A percentile compares a stretch with the other conserved stretches of the same genome.
These are phyloP conservation scores for Rhinichthys klamathensis DNA, from an alignment of 2,113 vertebrate genomes.

Conservation along the genomic window DNA sequence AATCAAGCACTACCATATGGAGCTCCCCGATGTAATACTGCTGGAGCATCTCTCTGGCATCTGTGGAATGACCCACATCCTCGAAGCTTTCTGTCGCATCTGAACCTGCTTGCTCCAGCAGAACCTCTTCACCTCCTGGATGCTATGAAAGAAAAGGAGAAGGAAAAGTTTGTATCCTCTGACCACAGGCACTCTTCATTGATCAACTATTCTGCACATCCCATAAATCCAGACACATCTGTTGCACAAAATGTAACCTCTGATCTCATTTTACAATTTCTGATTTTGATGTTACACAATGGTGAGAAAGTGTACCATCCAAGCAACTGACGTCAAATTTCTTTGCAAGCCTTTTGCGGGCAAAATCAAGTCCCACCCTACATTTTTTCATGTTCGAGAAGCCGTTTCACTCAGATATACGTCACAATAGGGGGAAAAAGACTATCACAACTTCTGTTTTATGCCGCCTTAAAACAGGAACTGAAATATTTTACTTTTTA, in stretches of 20 bases:
- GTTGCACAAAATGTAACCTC: neutral
- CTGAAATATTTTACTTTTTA: too few relatives aligned
- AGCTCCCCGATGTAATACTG: conserved; percentile 90
- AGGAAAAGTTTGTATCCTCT: neutral
- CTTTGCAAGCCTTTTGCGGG: too few relatives aligned
- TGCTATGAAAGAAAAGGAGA: conserved; percentile 83
- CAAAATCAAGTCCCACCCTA: too few relatives aligned
- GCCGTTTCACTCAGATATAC: too few relatives aligned
- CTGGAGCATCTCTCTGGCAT: conserved; percentile 92
- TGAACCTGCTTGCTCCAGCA: conserved; percentile 88
- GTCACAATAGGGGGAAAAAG: too few relatives aligned
- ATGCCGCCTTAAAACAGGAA: too few relatives aligned
- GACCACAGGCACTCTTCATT: neutral
- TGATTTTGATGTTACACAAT: neutral
- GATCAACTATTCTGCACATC: neutral
- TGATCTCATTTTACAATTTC: neutral
- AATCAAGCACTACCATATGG: conserved; percentile 80
- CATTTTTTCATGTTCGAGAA: too few relatives aligned
- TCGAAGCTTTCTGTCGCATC: conserved; percentile 95
- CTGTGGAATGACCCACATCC: conserved; percentile 92
- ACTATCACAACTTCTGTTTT: too few relatives aligned
- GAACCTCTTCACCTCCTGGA: conserved; percentile 93
- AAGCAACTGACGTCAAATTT: neutral
- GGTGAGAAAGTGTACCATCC: neutral
- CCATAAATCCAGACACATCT: too few relatives aligned